Conservation (phyloP, 2,888 invertebrate species). For the Maniola hyperantus region DNA sequence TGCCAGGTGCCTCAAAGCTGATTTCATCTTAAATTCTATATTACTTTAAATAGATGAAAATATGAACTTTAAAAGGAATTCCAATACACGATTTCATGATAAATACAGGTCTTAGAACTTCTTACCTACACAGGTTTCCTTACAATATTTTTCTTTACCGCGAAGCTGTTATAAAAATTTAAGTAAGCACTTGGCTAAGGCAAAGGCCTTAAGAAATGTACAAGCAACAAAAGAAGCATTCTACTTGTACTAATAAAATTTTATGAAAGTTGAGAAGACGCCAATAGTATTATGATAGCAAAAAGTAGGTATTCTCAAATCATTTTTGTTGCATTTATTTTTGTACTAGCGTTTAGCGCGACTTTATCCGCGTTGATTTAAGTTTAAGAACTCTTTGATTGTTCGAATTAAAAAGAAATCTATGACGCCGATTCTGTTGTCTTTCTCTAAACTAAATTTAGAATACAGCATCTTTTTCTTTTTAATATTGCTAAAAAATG, state of each 20-base stretch:
- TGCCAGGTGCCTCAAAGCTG: background rate
- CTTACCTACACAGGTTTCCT: constrained; percentile 30
- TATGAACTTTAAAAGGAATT: constrained; percentile 25
- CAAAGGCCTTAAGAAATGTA: constrained; percentile 34
- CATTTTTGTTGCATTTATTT: constrained; percentile 22
- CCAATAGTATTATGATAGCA: constrained; percentile 34
- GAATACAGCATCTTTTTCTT: too few relatives aligned
- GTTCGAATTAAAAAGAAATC: too few relatives aligned
- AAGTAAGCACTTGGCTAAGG: constrained; percentile 40
- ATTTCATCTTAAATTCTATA: background rate
- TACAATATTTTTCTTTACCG: constrained; percentile 32
- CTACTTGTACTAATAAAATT: constrained; percentile 38
- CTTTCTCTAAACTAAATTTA: too few relatives aligned
- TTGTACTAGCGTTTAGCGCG: constrained; percentile 12
- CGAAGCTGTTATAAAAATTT: constrained; percentile 36
- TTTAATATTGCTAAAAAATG: too few relatives aligned
- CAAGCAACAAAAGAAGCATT: constrained; percentile 37
- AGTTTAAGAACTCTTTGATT: too few relatives aligned
- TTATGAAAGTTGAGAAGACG: constrained; percentile 36
- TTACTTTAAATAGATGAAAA: constrained; percentile 4
- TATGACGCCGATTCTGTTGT: too few relatives aligned
- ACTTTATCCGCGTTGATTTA: background rate
- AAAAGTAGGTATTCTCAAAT: constrained; percentile 19
- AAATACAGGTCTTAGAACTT: constrained; percentile 31
- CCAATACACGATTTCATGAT: constrained; percentile 20